Base-by-base conservation (phyloP, 35 echinoderm and acorn worm genomes). In the Apostichopus californicus region DNA sequence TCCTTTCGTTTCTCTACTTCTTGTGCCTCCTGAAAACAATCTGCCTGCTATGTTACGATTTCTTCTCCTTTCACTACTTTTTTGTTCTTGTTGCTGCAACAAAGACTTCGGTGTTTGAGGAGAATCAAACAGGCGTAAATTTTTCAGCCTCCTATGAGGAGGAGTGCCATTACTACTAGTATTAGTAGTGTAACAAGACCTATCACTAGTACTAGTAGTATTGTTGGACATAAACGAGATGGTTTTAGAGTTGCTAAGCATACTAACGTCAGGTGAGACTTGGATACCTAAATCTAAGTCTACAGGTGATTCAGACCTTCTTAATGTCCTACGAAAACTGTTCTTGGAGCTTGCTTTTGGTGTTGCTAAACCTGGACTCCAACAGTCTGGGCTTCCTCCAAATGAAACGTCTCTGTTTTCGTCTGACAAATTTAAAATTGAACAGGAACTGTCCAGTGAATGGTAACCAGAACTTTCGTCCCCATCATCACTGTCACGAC, bases 21-120 rank as follows among this genome's bases (percentile, higher is more conserved):
- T 86, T 9, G 55, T 56, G 56, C 20, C 80, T 68, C 68, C 72
- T 46, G 25, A 59, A 85, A 86, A 90, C 85, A 93, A 86, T 75
- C 70, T 90, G 14, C 90, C 92, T 65, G 83, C 92, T 55, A 81
- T 68, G 64, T 66, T 73, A 55, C 92, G 93, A 96, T 25, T 90
- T 54, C 90, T 78, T 82, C 66, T 89, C 65, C 87, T 93, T 8
- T 59, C 77, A 20, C 89, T 90, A 55, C 81, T 88, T 83, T 94
- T 81, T 57, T 80, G 92, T 26, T 81, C 89, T 23, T 93, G 87
- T 57, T 90, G 90, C 88, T 92, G 82, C 18, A 99, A 65, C 18
- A 99, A 87, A 71, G 97, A 96, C 54, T 99, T 99, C 7, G 97
- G 97, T 56, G 97, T 99, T 84, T 99, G 97, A 52, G 97, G 97